A percentile compares a stretch with the other conserved stretches of the same genome.
Evolutionary conservation across 2,888 invertebrate genomes (phyloP).

Genomic region (Zygothrica quintamaculata): DNA sequence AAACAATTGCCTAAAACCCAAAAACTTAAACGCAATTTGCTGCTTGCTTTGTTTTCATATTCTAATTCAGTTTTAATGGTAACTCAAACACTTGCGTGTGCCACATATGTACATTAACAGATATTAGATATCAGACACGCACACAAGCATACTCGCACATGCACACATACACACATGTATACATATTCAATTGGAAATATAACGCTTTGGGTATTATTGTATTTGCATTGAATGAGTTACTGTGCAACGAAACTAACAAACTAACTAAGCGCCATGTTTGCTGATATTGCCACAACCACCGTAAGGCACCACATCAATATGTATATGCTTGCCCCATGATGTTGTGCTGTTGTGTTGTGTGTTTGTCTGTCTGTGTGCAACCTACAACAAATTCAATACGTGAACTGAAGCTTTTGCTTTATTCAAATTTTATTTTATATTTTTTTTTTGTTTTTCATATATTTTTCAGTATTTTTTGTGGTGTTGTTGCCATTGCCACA

Average conservation of each 20-base stretch:
- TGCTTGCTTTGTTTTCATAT: constrained; percentile 30
- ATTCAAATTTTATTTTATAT: not conserved
- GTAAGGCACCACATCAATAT: constrained; percentile 47
- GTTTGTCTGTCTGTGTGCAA: not conserved
- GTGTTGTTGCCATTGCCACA: constrained; percentile 11
- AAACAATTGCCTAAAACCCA: constrained; percentile 29
- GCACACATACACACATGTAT: constrained; percentile 1
- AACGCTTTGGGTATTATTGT: constrained; percentile 5
- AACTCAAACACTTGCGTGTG: constrained; percentile 40
- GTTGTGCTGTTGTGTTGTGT: constrained; percentile 7
- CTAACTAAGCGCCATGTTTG: constrained; percentile 27
- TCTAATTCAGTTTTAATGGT: constrained; percentile 64
- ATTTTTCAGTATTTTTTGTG: constrained; percentile 5
- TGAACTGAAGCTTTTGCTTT: constrained; percentile 38
- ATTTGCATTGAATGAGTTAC: constrained; percentile 6
- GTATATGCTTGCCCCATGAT: constrained; percentile 44
- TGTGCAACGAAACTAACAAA: constrained; percentile 23
- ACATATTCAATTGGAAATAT: not conserved
- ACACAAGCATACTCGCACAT: constrained; percentile 8
- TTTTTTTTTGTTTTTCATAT: constrained; percentile 14
- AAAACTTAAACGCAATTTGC: constrained; percentile 25
- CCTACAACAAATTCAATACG: constrained; percentile 39
- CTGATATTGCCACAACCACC: constrained; percentile 16
- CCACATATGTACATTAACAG: constrained; percentile 48
- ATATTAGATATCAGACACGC: constrained; percentile 24